These are phyloP conservation scores for Passerina amoena DNA, from an alignment of 2,113 vertebrate genomes.

Conservation along the genomic window DNA sequence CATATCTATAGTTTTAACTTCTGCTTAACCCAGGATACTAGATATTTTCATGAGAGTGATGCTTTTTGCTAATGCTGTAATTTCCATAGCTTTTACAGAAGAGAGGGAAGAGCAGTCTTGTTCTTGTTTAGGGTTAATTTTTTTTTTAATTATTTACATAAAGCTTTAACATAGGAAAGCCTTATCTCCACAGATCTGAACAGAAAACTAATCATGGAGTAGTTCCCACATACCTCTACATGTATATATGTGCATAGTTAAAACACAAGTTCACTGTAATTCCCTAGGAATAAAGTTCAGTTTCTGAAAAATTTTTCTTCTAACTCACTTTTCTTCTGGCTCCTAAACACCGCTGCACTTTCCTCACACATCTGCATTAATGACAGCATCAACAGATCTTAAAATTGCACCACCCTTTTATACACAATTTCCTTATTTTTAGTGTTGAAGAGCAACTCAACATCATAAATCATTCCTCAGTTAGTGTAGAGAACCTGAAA, in stretches of 20 bases:
- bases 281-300: background rate
- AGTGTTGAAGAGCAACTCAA: background rate
- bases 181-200: background rate
- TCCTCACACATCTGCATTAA: background rate
- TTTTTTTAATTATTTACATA: background rate
- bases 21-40: background rate
- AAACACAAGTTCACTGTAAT: background rate
- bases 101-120: background rate
- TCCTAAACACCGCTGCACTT: background rate
- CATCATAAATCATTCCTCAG: background rate
- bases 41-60: background rate
- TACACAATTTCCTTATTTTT: background rate
- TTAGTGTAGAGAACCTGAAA: background rate
- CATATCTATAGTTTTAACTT: background rate
- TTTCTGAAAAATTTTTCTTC: background rate
- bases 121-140: accelerated
- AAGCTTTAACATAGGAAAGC: background rate
- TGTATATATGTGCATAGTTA: background rate
- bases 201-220: background rate
- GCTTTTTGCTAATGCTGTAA: background rate
- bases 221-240: accelerated
- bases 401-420: background rate
- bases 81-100: background rate
- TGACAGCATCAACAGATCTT: background rate
- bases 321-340: background rate